Base-by-base conservation (phyloP, 2,888 invertebrate genomes). In the Imbricaverruca yamaguchii region DNA sequence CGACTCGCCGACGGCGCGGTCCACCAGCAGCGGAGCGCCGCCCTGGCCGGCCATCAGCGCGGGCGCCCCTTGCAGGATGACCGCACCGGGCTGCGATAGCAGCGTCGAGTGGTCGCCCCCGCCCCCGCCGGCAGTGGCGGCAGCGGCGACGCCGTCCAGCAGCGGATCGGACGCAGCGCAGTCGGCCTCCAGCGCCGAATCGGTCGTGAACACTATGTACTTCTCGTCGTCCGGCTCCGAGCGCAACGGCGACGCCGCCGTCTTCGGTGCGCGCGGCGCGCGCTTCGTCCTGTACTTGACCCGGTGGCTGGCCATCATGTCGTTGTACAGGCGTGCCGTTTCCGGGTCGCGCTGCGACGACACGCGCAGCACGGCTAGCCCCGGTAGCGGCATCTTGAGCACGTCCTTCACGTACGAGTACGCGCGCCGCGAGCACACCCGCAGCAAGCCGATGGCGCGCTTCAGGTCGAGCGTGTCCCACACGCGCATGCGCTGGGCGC, bases 351-450 rank as follows among this genome's bases (percentile, higher is more conserved):
- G 53, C 55, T 74, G 53, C 21, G 74, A 74, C 53, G 53, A 74
- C 21, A 53, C 55, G 21, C 74, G 74, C 15, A 74, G 74, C 74
- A 55, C 74, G 10, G 74, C 74, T 9, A 74, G 74, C 23, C 74
- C 74, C 9, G 74, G 74, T 53, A 74, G 74, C 74, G 74, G 74
- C 74, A 74, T 55, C 9, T 18, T 13, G 55, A 74, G 74, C 55
- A 55, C 74, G 9, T 55, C 55, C 55, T 74, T 74, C 12, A 74
- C 74, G 55, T 55, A 74, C 21, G 53, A 11, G 55, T 74, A 74
- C 21, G 74, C 74, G 9, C 74, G 74, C 8, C 74, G 53, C 74
- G 74, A 21, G 74, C 74, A 74, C 15, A 74, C 21, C 55, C 74
- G 55, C 2, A 53, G 74, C 21, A 74, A 55, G 0, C 55, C 74